A percentile compares a stretch with the other conserved stretches of the same genome.
phyloP scores from a whole-genome alignment of 1,140 invertebrate species.

The Temnothorax longispinosus region DNA sequence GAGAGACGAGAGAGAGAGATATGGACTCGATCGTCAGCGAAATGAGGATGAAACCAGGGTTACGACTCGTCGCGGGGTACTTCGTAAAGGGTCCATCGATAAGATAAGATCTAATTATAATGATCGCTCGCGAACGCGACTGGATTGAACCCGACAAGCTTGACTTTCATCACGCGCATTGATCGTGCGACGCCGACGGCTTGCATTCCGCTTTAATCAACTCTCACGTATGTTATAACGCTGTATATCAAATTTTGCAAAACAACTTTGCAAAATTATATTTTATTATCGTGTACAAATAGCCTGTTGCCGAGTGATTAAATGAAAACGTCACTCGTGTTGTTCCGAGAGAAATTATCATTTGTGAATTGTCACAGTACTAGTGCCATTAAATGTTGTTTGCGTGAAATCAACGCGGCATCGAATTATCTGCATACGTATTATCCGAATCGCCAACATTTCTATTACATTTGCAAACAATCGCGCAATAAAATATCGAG shows the following conservation, averaged over 20 bases:
- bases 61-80: not conserved
- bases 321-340: slow-evolving; percentile 1
- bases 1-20: not conserved
- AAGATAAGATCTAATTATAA: slow-evolving; percentile 45
- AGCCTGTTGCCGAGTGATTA: slow-evolving; percentile 15
- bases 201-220: slow-evolving; percentile 25
- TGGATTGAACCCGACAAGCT: not conserved
- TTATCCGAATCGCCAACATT: slow-evolving; percentile 35
- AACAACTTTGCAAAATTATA: slow-evolving; percentile 1
- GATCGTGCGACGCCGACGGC: not conserved
- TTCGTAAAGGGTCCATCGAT: slow-evolving; percentile 26
- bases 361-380: not conserved
- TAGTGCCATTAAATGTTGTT: slow-evolving; percentile 8
- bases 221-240: not conserved
- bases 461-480: slow-evolving; percentile 41
- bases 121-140: not conserved
- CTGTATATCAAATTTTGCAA: not conserved
- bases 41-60: not conserved
- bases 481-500: slow-evolving; percentile 25
- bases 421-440: slow-evolving; percentile 13
- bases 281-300: slow-evolving; percentile 9
- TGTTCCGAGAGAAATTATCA: slow-evolving; percentile 24
- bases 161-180: slow-evolving; percentile 9
- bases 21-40: not conserved
- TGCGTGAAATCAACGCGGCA: slow-evolving; percentile 24